Percentiles rank a stretch among this genome's conserved stretches.
phyloP scores from a whole-genome alignment of 2,888 invertebrate species.

The Eupithecia centaureata region DNA sequence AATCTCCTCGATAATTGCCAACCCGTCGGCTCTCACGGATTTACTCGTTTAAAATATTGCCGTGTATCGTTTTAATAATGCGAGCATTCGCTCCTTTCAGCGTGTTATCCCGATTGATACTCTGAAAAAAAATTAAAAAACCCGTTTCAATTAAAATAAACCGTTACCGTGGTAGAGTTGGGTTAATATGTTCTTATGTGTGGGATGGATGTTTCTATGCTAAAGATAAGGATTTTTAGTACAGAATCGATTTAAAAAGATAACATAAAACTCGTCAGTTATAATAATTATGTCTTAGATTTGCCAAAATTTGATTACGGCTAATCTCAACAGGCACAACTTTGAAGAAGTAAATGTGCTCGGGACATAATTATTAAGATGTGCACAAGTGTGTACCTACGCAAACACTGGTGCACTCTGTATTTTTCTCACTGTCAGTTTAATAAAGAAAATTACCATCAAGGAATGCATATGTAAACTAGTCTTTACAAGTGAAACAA shows the following conservation, averaged over 20 bases:
- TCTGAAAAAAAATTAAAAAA: background rate
- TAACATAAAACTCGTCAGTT: too few species aligned
- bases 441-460: too few species aligned
- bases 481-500: too few species aligned
- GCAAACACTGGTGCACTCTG: too few species aligned
- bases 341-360: too few species aligned
- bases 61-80: conserved; percentile 61
- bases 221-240: background rate
- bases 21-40: conserved; percentile 39
- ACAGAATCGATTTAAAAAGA: background rate
- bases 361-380: too few species aligned
- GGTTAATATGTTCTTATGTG: conserved; percentile 4
- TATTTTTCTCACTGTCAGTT: too few species aligned
- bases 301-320: too few species aligned
- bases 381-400: too few species aligned
- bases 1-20: conserved; percentile 64
- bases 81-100: conserved; percentile 52
- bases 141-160: conserved; percentile 30
- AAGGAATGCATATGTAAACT: too few species aligned
- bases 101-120: conserved; percentile 60
- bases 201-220: background rate
- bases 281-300: too few species aligned
- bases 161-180: background rate
- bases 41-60: conserved; percentile 61
- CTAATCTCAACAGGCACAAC: too few species aligned